These are phyloP conservation scores for Chorisops tibialis DNA, from an alignment of 2,888 invertebrate genomes.

Conservation along the genomic window DNA sequence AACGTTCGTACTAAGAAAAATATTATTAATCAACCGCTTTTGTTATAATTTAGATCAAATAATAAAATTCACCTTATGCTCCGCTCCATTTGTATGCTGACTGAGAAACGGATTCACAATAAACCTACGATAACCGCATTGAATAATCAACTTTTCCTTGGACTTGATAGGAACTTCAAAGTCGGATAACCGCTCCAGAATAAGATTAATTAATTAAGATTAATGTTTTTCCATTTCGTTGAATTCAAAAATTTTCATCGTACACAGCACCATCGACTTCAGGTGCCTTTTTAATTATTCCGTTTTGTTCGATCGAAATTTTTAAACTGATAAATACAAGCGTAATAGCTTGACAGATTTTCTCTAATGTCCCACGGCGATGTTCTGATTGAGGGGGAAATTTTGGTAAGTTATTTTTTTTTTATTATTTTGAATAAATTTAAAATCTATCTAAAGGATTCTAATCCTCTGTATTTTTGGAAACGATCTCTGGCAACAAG, in stretches of 20 bases:
- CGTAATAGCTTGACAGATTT: conserved; percentile 89
- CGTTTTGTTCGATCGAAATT: conserved; percentile 85
- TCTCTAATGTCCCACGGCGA: conserved; percentile 95
- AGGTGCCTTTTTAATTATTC: conserved; percentile 60
- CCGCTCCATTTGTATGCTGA: conserved; percentile 89
- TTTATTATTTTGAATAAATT: conserved; percentile 35
- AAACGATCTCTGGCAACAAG: conserved; percentile 86
- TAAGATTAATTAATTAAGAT: conserved; percentile 89
- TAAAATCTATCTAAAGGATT: conserved; percentile 80
- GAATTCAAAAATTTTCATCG: conserved; percentile 32
- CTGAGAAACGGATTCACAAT: conserved; percentile 85
- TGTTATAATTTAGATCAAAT: too few species aligned
- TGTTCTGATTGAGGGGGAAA: conserved; percentile 56
- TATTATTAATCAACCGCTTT: conserved; percentile 3
- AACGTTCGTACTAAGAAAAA: conserved; percentile 79
- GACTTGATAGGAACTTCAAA: conserved; percentile 80
- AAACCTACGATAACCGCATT: conserved; percentile 91
- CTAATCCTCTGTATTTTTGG: conserved; percentile 89
- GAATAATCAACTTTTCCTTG: conserved; percentile 88
- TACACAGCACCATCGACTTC: conserved; percentile 63
- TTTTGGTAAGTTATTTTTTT: conserved; percentile 12
- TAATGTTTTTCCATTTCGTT: conserved; percentile 94
- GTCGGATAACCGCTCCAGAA: conserved; percentile 70
- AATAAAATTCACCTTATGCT: conserved; percentile 85
- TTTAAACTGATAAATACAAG: conserved; percentile 90